Conservation (phyloP, 2,797 vertebrate species). For the Eulemur coronatus region DNA sequence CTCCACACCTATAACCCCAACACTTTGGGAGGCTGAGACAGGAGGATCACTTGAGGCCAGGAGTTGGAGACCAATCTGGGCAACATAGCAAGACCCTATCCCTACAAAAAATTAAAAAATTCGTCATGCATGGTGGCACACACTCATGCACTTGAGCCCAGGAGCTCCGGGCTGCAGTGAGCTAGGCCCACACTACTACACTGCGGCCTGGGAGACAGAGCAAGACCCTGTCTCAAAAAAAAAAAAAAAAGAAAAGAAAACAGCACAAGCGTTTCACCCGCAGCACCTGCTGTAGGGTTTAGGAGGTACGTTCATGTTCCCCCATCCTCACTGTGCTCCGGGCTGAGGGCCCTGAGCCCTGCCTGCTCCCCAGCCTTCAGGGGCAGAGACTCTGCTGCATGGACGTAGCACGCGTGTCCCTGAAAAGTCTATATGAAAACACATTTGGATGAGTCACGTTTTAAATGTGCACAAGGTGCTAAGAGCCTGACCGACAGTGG, state of each 20-base stretch:
- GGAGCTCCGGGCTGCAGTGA: not conserved
- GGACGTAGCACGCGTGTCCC: accelerated
- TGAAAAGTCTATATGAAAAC: not conserved
- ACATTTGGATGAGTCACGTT: accelerated
- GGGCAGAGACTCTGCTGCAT: accelerated
- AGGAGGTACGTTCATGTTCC: accelerated
- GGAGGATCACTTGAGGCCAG: not conserved
- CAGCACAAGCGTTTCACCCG: accelerated
- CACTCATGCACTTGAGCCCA: not conserved
- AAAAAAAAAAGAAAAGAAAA: not conserved
- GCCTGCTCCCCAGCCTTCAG: not conserved
- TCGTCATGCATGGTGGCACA: not conserved
- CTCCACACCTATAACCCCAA: not conserved
- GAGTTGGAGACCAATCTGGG: not conserved
- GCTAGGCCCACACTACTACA: not conserved
- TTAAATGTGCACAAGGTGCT: accelerated
- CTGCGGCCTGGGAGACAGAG: not conserved
- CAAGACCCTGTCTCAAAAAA: not conserved
- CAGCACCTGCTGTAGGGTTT: accelerated
- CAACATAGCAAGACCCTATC: not conserved
- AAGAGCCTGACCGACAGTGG: accelerated
- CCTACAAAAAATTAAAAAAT: not conserved
- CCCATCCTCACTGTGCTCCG: not conserved
- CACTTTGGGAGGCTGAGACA: not conserved
- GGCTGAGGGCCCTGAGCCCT: not conserved